These are phyloP conservation scores for Tupaia chinensis DNA, from an alignment of 2,113 vertebrate species.

Conservation along the genomic window DNA sequence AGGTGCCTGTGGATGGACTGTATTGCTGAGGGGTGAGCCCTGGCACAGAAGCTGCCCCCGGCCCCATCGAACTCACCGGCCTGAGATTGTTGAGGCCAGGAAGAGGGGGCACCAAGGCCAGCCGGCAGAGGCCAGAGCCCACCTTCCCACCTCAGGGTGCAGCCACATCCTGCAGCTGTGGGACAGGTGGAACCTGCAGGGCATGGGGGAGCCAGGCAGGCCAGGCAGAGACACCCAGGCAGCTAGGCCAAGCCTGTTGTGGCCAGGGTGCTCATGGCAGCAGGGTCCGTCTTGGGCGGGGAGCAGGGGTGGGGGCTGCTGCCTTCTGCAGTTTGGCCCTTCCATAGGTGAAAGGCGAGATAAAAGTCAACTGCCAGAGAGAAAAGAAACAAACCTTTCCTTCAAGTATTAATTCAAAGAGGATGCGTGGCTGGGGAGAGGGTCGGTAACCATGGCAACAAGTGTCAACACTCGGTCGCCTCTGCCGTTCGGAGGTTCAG, in stretches of 20 bases:
- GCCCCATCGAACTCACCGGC: rapidly evolving
- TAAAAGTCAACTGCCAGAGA: neutral
- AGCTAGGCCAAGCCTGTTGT: neutral
- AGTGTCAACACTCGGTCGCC: constrained; percentile 87
- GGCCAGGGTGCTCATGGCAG: neutral
- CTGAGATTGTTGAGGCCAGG: neutral
- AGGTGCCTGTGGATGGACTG: neutral
- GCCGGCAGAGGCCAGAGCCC: neutral
- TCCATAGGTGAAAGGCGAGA: neutral
- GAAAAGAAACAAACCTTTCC: constrained; percentile 53
- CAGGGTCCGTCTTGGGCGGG: neutral
- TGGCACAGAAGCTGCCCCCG: neutral
- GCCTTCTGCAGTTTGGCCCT: neutral
- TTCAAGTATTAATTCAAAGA: constrained; percentile 86
- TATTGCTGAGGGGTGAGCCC: neutral
- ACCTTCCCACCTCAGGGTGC: neutral
- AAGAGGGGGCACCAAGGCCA: neutral
- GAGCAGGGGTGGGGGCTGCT: neutral
- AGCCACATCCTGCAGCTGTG: rapidly evolving
- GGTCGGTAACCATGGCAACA: constrained; percentile 90
- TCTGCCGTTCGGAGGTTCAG: constrained; percentile 85
- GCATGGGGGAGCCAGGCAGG: neutral
- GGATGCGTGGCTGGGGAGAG: constrained; percentile 85
- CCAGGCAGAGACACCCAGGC: neutral
- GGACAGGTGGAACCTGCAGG: neutral